Conservation (phyloP, 1,140 invertebrate species). For the Globodera rostochiensis region DNA sequence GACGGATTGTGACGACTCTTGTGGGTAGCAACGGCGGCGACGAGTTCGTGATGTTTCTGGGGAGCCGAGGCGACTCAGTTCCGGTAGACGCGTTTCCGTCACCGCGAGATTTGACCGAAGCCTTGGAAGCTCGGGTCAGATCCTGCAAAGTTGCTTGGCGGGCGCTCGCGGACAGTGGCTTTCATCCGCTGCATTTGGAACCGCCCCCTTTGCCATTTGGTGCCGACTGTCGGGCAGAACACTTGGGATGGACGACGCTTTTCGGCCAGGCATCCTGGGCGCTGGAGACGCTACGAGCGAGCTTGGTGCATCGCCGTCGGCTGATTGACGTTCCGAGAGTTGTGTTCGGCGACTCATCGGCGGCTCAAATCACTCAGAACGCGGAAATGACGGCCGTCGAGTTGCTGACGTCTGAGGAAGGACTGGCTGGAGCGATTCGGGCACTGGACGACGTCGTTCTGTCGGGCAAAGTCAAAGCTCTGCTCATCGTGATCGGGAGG, state of each 20-base stretch:
- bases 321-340: background rate
- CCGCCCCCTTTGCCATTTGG: background rate
- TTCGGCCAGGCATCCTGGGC: background rate
- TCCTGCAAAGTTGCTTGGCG: background rate
- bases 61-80: background rate
- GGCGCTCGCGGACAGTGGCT: background rate
- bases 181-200: background rate
- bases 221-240: background rate
- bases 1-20: background rate
- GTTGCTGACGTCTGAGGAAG: background rate
- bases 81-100: background rate
- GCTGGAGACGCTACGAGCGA: background rate
- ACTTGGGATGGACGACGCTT: background rate
- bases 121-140: background rate
- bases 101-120: background rate
- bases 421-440: background rate
- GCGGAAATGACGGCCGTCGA: background rate
- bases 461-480: too few species aligned
- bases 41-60: background rate
- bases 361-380: background rate
- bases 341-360: background rate
- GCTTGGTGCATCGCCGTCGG: background rate
- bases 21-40: background rate
- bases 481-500: too few species aligned
- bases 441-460: too few species aligned